These are phyloP conservation scores for Nomada ruficornis DNA, from an alignment of 2,888 invertebrate species.

Conservation along the genomic window DNA sequence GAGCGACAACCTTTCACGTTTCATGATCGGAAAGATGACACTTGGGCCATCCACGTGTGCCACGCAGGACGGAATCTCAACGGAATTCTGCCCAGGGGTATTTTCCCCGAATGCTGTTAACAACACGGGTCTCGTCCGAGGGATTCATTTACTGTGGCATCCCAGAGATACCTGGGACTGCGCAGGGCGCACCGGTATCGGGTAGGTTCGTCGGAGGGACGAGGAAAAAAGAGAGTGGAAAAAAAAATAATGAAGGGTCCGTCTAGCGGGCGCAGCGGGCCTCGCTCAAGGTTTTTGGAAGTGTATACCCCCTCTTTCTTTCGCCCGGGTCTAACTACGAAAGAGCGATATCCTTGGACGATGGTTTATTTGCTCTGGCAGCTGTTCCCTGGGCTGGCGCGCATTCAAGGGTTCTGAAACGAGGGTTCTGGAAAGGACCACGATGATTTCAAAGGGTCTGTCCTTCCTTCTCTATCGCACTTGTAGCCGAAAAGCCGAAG, in stretches of 20 bases:
- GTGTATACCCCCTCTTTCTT: slow-evolving; percentile 19
- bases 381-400: slow-evolving; percentile 71
- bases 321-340: slow-evolving; percentile 34
- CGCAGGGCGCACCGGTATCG: slow-evolving; percentile 20
- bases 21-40: not conserved
- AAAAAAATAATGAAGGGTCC: slow-evolving; percentile 64
- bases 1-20: not conserved
- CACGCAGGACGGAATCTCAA: not conserved
- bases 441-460: slow-evolving; percentile 64
- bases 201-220: slow-evolving; percentile 51
- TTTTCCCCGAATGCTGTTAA: slow-evolving; percentile 45
- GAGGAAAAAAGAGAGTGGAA: slow-evolving; percentile 43
- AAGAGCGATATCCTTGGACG: slow-evolving; percentile 61
- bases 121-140: slow-evolving; percentile 54
- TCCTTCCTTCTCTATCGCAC: slow-evolving; percentile 19
- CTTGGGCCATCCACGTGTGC: not conserved
- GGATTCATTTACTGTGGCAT: slow-evolving; percentile 28
- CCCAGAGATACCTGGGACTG: slow-evolving; percentile 49
- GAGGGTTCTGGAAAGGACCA: slow-evolving; percentile 70
- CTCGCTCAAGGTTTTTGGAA: slow-evolving; percentile 57
- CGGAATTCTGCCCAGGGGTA: not conserved
- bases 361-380: slow-evolving; percentile 78
- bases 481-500: slow-evolving; percentile 50
- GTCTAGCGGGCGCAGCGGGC: slow-evolving; percentile 39
- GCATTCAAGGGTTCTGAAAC: slow-evolving; percentile 54